Percentiles rank a stretch among this genome's conserved stretches.
These are phyloP conservation scores for Danionella dracula DNA, from an alignment of 2,797 vertebrate species.

Conservation along the genomic window DNA sequence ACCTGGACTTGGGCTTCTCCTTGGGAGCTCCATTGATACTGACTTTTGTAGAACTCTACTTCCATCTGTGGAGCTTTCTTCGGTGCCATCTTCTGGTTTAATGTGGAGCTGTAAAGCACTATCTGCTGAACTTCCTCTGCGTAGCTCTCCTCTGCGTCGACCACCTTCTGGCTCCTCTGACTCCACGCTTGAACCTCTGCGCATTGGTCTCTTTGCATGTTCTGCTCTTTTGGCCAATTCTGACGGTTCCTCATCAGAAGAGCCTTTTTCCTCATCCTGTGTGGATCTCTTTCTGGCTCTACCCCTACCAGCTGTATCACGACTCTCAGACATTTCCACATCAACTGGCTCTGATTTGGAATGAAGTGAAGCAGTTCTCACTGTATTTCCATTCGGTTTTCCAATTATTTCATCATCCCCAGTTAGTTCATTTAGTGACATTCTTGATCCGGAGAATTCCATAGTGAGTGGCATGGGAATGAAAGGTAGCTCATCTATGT, in stretches of 20 bases:
- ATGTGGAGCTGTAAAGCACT: slow-evolving; percentile 82
- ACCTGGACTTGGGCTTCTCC: slow-evolving; percentile 78
- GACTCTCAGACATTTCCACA: slow-evolving; percentile 45
- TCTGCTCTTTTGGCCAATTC: slow-evolving; percentile 65
- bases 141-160: slow-evolving; percentile 73
- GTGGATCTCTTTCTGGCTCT: slow-evolving; percentile 62
- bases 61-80: slow-evolving; percentile 61
- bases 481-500: slow-evolving; percentile 87
- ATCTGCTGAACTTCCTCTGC: slow-evolving; percentile 89
- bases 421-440: slow-evolving; percentile 88
- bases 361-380: slow-evolving; percentile 42
- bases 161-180: slow-evolving; percentile 67
- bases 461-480: slow-evolving; percentile 90
- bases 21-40: slow-evolving; percentile 76
- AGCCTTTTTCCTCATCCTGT: slow-evolving; percentile 63
- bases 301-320: slow-evolving; percentile 56
- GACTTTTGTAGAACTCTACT: slow-evolving; percentile 81
- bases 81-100: slow-evolving; percentile 60
- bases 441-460: slow-evolving; percentile 89
- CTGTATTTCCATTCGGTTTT: slow-evolving; percentile 56
- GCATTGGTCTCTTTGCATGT: slow-evolving; percentile 71
- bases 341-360: slow-evolving; percentile 61
- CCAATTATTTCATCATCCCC: slow-evolving; percentile 74
- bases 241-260: slow-evolving; percentile 74
- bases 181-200: slow-evolving; percentile 84